Evolutionary conservation across 1,140 invertebrate species (phyloP).

Genomic region (Solen grandis): DNA sequence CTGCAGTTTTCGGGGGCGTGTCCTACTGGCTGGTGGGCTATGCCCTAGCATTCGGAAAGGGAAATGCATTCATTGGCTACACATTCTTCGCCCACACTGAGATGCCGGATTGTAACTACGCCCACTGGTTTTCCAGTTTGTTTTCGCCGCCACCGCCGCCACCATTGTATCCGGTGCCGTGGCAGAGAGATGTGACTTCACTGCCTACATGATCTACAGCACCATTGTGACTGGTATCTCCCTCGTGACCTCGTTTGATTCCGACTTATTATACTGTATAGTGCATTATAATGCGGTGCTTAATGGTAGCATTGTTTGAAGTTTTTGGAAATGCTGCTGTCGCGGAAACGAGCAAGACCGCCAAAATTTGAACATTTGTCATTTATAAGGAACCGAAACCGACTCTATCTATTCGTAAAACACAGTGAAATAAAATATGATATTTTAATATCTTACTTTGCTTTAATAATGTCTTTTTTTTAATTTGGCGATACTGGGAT

Average conservation of each 20-base stretch:
- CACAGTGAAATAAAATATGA: no score
- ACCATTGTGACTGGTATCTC: conserved; percentile 82
- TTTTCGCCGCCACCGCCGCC: conserved; percentile 66
- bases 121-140: conserved; percentile 58
- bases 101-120: conserved; percentile 25
- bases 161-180: conserved; percentile 82
- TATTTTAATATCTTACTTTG: no score
- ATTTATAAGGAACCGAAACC: neutral
- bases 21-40: conserved; percentile 83
- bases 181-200: conserved; percentile 83
- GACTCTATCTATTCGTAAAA: neutral
- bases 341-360: neutral
- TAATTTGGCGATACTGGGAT: no score
- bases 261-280: no score
- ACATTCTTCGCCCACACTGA: conserved; percentile 34
- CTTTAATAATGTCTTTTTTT: no score
- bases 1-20: conserved; percentile 81
- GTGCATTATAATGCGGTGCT: neutral
- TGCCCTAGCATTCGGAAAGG: conserved; percentile 81
- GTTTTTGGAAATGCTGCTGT: neutral
- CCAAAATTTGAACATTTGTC: neutral
- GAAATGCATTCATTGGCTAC: conserved; percentile 65
- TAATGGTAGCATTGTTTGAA: neutral
- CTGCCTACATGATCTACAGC: conserved; percentile 83
- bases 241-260: no score